Conservation (phyloP, 2,113 vertebrate species). For the Siphamia tubifer region DNA sequence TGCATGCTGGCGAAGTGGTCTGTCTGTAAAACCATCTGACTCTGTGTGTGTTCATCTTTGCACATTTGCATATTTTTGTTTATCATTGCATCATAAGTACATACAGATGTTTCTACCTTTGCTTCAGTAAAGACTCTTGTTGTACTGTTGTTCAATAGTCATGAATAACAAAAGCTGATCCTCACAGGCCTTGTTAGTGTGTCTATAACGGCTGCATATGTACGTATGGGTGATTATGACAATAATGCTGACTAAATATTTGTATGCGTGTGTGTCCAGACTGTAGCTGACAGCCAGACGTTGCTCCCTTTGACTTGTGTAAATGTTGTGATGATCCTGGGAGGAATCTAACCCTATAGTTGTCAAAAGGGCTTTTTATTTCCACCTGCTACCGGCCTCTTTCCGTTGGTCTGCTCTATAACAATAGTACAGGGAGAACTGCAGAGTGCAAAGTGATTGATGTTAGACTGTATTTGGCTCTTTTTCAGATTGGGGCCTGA, state of each 20-base stretch:
- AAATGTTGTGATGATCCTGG: slow-evolving; percentile 66
- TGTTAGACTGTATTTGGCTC: slow-evolving; percentile 79
- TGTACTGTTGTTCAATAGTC: no score
- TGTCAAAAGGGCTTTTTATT: slow-evolving; percentile 77
- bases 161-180: no score
- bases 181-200: no score
- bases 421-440: slow-evolving; percentile 79
- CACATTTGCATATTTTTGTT: neutral
- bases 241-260: slow-evolving; percentile 33
- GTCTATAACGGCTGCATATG: neutral
- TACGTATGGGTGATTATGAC: slow-evolving; percentile 7
- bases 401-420: slow-evolving; percentile 81
- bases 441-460: slow-evolving; percentile 77
- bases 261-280: neutral
- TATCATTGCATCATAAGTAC: neutral
- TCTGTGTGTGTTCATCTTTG: neutral
- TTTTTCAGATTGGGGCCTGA: slow-evolving; percentile 74
- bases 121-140: no score
- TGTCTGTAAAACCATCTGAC: neutral
- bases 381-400: slow-evolving; percentile 83
- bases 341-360: slow-evolving; percentile 69
- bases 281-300: slow-evolving; percentile 32
- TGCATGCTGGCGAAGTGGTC: neutral
- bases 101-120: neutral
- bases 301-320: slow-evolving; percentile 58